phyloP scores from a whole-genome alignment of 2,113 vertebrate genomes.

The Semicossyphus pulcher region DNA sequence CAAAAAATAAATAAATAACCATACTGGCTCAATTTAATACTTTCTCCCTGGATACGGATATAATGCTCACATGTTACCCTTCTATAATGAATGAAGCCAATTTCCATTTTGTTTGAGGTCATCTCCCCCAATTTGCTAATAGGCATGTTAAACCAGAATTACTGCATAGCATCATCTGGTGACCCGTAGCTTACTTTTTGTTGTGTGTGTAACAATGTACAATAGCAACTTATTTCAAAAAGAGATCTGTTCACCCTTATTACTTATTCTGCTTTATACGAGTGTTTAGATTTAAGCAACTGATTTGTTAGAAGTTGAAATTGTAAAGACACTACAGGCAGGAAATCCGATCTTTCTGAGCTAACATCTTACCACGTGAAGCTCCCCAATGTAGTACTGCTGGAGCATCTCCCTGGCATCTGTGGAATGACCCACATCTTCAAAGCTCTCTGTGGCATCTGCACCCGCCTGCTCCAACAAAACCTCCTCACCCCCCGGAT shows the following conservation, averaged over 20 bases:
- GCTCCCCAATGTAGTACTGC: conserved; percentile 91
- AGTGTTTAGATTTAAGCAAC: background rate
- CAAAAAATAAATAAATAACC: too few relatives aligned
- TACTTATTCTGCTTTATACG: background rate
- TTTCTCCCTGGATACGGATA: too few relatives aligned
- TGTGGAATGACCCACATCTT: conserved; percentile 94
- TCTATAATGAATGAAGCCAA: too few relatives aligned
- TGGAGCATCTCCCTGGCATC: conserved; percentile 96
- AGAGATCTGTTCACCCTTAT: background rate
- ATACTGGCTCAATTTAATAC: too few relatives aligned
- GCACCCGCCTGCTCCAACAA: conserved; percentile 91
- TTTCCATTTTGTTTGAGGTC: too few relatives aligned
- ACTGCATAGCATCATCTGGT: background rate
- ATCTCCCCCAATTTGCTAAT: too few relatives aligned
- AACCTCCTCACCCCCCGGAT: conserved; percentile 96
- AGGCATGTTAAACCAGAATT: background rate
- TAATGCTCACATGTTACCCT: too few relatives aligned
- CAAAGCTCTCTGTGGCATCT: conserved; percentile 95
- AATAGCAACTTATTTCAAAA: background rate
- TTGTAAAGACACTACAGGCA: background rate
- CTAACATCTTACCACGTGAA: conserved; percentile 87
- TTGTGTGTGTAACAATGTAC: too few relatives aligned
- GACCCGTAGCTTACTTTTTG: too few relatives aligned
- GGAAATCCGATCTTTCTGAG: background rate
- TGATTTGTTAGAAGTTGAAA: background rate